Percentiles rank a stretch among this genome's conserved stretches.
These are phyloP conservation scores for Zaprionus taronus DNA, from an alignment of 1,140 invertebrate genomes.

Conservation along the genomic window DNA sequence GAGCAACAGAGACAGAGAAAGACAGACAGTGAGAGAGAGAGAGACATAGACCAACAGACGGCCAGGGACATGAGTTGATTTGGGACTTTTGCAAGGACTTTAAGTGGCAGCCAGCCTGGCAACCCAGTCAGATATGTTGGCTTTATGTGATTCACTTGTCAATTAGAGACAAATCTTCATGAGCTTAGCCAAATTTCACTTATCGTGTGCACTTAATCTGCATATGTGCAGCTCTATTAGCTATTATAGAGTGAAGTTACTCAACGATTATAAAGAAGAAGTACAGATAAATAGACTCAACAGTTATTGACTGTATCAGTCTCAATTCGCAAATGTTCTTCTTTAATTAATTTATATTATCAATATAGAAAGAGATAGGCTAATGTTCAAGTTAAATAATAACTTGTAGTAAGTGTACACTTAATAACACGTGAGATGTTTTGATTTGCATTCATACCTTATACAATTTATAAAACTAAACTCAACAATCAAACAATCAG, in stretches of 20 bases:
- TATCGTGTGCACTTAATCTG: background rate
- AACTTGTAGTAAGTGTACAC: too few species aligned
- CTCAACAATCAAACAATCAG: too few species aligned
- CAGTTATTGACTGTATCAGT: background rate
- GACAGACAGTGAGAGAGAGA: background rate
- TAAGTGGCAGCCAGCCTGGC: constrained; percentile 3
- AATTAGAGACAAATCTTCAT: constrained; percentile 6
- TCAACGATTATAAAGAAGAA: background rate
- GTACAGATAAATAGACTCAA: background rate
- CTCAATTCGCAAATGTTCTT: too few species aligned
- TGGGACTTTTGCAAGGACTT: constrained; percentile 14
- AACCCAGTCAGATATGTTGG: background rate
- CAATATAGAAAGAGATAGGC: too few species aligned
- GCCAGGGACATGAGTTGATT: constrained; percentile 4
- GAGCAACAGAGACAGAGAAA: background rate
- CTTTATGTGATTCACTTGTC: background rate
- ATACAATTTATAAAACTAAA: too few species aligned
- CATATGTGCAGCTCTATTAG: background rate
- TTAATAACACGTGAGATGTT: too few species aligned
- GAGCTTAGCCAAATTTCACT: constrained; percentile 2
- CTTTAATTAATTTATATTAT: too few species aligned
- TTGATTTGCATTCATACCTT: too few species aligned
- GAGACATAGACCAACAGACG: background rate
- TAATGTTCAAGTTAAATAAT: too few species aligned
- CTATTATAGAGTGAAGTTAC: background rate